These are phyloP conservation scores for Scarus forsteni DNA, from an alignment of 2,797 vertebrate species.

Conservation along the genomic window DNA sequence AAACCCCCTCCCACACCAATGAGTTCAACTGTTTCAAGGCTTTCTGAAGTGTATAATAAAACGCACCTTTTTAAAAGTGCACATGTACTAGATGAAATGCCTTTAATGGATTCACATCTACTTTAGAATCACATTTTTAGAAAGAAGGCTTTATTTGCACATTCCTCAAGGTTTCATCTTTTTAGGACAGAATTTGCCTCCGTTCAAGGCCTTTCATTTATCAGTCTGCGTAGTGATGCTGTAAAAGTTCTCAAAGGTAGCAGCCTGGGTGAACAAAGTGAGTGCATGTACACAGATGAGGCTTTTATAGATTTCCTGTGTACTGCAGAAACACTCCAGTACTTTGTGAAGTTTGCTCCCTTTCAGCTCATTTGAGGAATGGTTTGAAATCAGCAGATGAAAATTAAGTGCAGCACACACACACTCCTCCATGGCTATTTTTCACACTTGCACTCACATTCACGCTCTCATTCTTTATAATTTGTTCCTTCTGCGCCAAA, in stretches of 20 bases:
- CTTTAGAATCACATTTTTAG: background rate
- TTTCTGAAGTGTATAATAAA: constrained; percentile 2
- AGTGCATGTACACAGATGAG: constrained; percentile 5
- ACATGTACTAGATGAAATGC: constrained; percentile 2
- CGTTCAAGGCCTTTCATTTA: constrained; percentile 18
- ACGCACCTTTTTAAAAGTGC: background rate
- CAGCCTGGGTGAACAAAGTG: constrained; percentile 1
- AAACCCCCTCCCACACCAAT: constrained; percentile 8
- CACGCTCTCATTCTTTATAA: constrained; percentile 28
- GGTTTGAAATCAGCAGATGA: background rate
- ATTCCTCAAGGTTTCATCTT: constrained; percentile 35
- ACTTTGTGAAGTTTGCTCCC: background rate
- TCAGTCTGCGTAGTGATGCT: constrained; percentile 23
- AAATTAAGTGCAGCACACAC: background rate
- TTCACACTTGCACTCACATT: background rate
- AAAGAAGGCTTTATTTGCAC: constrained; percentile 23
- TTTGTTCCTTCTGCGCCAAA: constrained; percentile 29
- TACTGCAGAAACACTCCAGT: background rate
- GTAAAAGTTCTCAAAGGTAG: constrained; percentile 3
- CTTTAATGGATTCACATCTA: background rate
- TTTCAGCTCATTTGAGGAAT: background rate
- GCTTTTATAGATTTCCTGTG: background rate
- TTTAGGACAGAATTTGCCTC: constrained; percentile 25
- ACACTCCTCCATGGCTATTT: background rate
- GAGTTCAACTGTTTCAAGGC: background rate